A percentile compares a stretch with the other conserved stretches of the same genome.
phyloP scores from a whole-genome alignment of 1,140 invertebrate species.

The Zaprionus africanus region DNA sequence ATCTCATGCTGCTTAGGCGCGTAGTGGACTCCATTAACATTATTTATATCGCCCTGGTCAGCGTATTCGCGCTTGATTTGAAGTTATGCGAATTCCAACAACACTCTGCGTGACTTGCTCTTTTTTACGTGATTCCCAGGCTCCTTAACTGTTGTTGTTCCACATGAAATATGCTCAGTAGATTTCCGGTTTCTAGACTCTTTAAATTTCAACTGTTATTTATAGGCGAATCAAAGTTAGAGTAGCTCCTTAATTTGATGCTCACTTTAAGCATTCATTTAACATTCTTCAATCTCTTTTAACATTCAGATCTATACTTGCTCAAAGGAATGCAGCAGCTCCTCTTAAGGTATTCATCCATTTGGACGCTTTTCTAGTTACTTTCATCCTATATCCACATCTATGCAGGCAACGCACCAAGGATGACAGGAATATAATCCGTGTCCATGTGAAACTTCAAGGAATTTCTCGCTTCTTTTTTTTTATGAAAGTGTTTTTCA shows the following conservation, averaged over 20 bases:
- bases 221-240: not conserved
- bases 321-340: no score
- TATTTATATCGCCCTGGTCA: constrained; percentile 43
- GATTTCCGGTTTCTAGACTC: constrained; percentile 27
- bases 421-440: no score
- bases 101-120: constrained; percentile 18
- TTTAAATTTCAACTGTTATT: not conserved
- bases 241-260: not conserved
- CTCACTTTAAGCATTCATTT: no score
- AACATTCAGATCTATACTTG: not conserved
- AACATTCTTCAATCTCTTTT: no score
- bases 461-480: no score
- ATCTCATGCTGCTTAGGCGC: constrained; percentile 16
- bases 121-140: constrained; percentile 18
- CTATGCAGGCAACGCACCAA: no score
- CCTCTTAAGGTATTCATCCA: fast-evolving
- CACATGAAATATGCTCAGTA: constrained; percentile 10
- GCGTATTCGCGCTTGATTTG: constrained; percentile 58
- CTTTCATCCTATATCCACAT: no score
- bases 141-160: constrained; percentile 20
- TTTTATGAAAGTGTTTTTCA: no score
- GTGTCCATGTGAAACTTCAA: no score
- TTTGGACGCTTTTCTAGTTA: no score
- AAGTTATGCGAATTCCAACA: constrained; percentile 61
- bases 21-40: constrained; percentile 34